Conservation (phyloP, 2,888 invertebrate genomes). For the Sinodicranocentrus sp. region DNA sequence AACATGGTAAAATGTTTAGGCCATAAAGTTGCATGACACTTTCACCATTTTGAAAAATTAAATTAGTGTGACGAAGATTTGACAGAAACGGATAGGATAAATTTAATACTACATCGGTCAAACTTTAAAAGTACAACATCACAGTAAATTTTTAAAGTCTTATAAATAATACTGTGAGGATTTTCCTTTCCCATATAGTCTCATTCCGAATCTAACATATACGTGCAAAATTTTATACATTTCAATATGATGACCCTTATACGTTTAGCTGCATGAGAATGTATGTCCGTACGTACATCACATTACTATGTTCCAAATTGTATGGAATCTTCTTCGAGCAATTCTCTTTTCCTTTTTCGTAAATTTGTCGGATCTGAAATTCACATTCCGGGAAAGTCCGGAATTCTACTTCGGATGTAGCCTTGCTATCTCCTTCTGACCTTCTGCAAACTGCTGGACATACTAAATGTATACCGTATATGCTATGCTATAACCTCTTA, state of each 20-base stretch:
- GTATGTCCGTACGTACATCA: not conserved
- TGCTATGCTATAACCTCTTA: too few species aligned
- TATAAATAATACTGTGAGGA: too few species aligned
- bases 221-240: too few species aligned
- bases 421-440: constrained; percentile 3
- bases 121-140: not conserved
- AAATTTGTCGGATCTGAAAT: constrained; percentile 52
- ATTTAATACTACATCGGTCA: too few species aligned
- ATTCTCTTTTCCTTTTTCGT: constrained; percentile 29
- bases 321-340: not conserved
- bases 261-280: too few species aligned
- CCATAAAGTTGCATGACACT: constrained; percentile 30
- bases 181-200: too few species aligned
- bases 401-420: not conserved
- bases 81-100: not conserved
- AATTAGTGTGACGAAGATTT: not conserved
- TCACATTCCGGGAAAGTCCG: constrained; percentile 66
- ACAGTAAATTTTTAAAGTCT: constrained; percentile 1
- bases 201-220: too few species aligned
- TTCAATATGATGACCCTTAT: too few species aligned
- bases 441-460: too few species aligned
- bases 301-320: constrained; percentile 1
- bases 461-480: too few species aligned
- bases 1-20: constrained; percentile 83
- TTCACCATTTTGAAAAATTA: not conserved